These are phyloP conservation scores for Tachina fera DNA, from an alignment of 2,888 invertebrate genomes.

Conservation along the genomic window DNA sequence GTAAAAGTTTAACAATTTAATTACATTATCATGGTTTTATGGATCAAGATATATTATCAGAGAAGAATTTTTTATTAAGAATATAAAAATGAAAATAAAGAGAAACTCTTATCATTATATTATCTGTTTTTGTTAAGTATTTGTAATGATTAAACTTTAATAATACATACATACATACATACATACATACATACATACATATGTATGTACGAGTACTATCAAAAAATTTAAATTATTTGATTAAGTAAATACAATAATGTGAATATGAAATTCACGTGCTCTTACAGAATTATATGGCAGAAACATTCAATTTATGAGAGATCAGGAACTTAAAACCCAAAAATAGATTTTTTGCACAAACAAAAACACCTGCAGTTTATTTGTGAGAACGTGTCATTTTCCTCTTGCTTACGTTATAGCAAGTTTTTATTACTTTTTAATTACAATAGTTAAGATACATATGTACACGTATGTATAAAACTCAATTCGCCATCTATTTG, in stretches of 20 bases:
- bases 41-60: constrained; percentile 39
- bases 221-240: not conserved
- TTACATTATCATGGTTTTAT: constrained; percentile 42
- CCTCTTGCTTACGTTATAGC: no score
- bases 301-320: not conserved
- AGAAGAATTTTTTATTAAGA: constrained; percentile 40
- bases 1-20: constrained; percentile 40
- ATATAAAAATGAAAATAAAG: constrained; percentile 9
- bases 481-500: not conserved
- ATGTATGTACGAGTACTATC: no score
- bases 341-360: not conserved
- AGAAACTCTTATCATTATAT: constrained; percentile 27
- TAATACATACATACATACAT: not conserved
- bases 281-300: not conserved
- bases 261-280: constrained; percentile 3
- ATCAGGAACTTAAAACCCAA: not conserved
- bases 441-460: no score
- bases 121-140: not conserved
- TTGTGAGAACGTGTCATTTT: not conserved
- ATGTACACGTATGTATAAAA: no score
- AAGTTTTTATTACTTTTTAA: no score
- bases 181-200: not conserved
- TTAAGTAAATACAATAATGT: not conserved
- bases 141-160: not conserved
- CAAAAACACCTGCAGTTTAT: not conserved